Evolutionary conservation across 2,888 invertebrate genomes (phyloP).

Genomic region (Odontothrips loti): DNA sequence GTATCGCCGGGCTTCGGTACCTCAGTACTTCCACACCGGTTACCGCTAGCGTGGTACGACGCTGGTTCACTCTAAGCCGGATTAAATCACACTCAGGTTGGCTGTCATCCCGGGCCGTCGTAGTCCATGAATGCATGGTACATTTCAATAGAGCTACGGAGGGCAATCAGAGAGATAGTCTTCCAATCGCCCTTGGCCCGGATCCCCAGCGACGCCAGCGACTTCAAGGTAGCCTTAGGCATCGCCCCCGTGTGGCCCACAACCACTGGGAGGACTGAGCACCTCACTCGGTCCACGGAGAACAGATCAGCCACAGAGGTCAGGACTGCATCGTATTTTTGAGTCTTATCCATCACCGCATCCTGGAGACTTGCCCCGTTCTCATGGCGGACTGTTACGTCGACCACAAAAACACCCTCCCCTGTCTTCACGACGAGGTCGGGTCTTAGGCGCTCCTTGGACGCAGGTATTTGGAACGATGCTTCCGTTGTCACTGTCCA

Average conservation of each 20-base stretch:
- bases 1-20: no score
- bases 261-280: constrained; percentile 42
- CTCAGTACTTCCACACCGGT: no score
- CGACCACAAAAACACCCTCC: constrained; percentile 40
- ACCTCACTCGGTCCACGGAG: no score
- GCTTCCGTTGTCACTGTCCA: constrained; percentile 29
- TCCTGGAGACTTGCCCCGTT: constrained; percentile 36
- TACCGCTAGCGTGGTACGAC: no score
- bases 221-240: constrained; percentile 40
- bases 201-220: constrained; percentile 39
- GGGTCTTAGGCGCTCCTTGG: constrained; percentile 40
- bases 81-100: no score
- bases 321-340: constrained; percentile 39
- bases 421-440: constrained; percentile 41
- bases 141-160: constrained; percentile 41
- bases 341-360: constrained; percentile 39
- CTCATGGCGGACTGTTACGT: constrained; percentile 41
- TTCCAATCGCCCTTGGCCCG: constrained; percentile 34
- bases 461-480: background rate
- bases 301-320: constrained; percentile 33
- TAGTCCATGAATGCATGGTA: constrained; percentile 42
- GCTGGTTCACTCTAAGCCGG: no score
- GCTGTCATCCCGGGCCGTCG: no score
- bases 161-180: constrained; percentile 41
- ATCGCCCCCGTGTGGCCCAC: constrained; percentile 43